Conservation (phyloP, 2,888 invertebrate genomes). For the Lepidocyrtinus sp. region DNA sequence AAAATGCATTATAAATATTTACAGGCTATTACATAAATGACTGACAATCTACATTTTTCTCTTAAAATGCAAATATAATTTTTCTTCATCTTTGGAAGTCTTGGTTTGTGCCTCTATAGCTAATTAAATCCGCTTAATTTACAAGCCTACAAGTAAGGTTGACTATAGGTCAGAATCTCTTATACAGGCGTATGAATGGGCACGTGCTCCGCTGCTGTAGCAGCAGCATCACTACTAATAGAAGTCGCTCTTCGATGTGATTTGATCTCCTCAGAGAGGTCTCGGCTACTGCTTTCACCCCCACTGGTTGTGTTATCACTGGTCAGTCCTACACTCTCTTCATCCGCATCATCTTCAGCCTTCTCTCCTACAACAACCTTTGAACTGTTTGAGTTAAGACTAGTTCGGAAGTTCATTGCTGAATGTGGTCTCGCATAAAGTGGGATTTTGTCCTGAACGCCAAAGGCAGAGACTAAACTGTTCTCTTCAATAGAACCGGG, state of each 20-base stretch:
- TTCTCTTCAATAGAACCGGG: constrained; percentile 28
- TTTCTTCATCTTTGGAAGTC: constrained; percentile 37
- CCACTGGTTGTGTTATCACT: constrained; percentile 56
- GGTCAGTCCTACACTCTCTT: constrained; percentile 52
- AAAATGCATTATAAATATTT: background rate
- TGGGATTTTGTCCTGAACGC: constrained; percentile 33
- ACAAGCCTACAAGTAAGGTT: background rate
- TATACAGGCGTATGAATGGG: constrained; percentile 59
- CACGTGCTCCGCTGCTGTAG: constrained; percentile 29
- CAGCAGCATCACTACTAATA: constrained; percentile 36
- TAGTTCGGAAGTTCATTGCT: constrained; percentile 39
- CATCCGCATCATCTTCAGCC: constrained; percentile 36
- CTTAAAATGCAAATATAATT: constrained; percentile 21
- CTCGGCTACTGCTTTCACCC: constrained; percentile 42
- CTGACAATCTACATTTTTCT: background rate
- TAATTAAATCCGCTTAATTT: background rate
- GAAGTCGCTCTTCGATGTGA: constrained; percentile 43
- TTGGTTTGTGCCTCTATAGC: constrained; percentile 35
- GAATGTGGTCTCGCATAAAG: constrained; percentile 56
- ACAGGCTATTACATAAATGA: background rate
- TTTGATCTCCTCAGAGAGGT: constrained; percentile 44
- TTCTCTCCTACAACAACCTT: constrained; percentile 29
- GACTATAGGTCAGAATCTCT: background rate
- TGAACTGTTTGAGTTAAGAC: constrained; percentile 5
- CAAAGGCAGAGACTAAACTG: constrained; percentile 19